Evolutionary conservation across 2,797 vertebrate genomes (phyloP).

Genomic region (Vipera ursinii): DNA sequence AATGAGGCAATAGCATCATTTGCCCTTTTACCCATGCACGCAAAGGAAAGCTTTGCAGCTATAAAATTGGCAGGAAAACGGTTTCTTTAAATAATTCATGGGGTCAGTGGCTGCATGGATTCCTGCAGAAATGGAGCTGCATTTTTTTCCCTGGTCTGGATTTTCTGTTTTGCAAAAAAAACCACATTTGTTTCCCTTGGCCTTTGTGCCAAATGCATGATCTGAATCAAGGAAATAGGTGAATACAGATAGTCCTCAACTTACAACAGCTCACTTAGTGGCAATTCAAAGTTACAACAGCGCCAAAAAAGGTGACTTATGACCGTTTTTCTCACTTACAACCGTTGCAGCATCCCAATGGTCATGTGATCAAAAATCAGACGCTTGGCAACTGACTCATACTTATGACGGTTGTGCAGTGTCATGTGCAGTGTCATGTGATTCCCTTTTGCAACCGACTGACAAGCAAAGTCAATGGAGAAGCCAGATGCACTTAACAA

Average conservation of each 20-base stretch:
- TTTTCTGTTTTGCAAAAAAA: slow-evolving; percentile 5
- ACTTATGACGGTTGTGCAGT: background rate
- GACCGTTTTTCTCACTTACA: background rate
- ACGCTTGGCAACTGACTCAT: background rate
- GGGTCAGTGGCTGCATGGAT: slow-evolving; percentile 11
- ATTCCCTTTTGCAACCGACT: background rate
- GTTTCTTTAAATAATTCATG: slow-evolving; percentile 61
- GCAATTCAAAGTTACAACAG: background rate
- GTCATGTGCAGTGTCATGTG: background rate
- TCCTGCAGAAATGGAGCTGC: slow-evolving; percentile 43
- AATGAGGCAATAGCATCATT: background rate
- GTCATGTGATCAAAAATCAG: background rate
- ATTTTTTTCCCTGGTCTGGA: background rate
- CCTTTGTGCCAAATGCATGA: slow-evolving; percentile 19
- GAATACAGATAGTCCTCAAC: background rate
- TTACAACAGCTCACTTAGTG: background rate
- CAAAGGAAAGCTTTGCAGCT: slow-evolving; percentile 21
- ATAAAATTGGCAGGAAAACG: slow-evolving; percentile 39
- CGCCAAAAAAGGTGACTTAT: background rate
- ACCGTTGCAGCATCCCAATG: background rate
- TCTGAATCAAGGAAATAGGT: slow-evolving; percentile 22
- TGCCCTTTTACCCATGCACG: background rate
- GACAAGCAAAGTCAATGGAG: background rate
- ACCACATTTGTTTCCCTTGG: background rate
- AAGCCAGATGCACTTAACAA: background rate